Base-by-base conservation (phyloP, 1,140 invertebrate genomes). In the Carposina sasakii region DNA sequence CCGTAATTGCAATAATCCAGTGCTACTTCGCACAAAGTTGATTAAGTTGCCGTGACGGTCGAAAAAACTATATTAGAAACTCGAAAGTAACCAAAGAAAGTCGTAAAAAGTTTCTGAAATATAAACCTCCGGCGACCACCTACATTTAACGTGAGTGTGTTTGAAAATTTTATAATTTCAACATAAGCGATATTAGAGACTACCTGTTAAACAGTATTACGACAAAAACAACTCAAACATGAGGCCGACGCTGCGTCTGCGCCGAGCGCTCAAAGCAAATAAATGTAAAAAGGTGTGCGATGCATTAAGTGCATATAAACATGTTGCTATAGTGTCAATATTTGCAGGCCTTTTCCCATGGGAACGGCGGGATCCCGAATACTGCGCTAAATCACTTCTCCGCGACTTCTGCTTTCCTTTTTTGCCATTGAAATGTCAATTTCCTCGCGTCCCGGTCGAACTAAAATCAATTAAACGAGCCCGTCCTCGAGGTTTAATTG, bases 301-400 rank as follows among this genome's bases (percentile, higher is more conserved):
- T 77, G 77, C 81, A 81, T 84, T 84, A 84, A 84, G 81, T 76
- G 76, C 76, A 77, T 81, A 84, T 84, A 81, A 84, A 84, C 81
- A 81, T 81, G 77, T 81, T 74, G 67, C 65, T 68, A 67, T 66
- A 77, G 71, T 81, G 79, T 84, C 77, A 84, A 84, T 81, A 84
- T 84, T 84, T 78, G 77, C 73, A 52, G 70, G 58, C 65, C 1
- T 54, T 75, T 83, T 84, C 77, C 76, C 76, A 84, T 81, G 81
- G 81, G 81, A 83, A 84, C 75, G 57, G 48, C 51, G 60, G 57
- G 54, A 44, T 47, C 37, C 60, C 58, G 42, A 57, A 58, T 43
- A 20, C 54, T 60, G 56, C 73, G 79, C 74, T 79, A 84, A 81
- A 83, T 81, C 74, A 83, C 65, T 76, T 60, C 55, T 60, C 54